Conservation (phyloP, 2,888 invertebrate species). For the Chouioia cunea region DNA sequence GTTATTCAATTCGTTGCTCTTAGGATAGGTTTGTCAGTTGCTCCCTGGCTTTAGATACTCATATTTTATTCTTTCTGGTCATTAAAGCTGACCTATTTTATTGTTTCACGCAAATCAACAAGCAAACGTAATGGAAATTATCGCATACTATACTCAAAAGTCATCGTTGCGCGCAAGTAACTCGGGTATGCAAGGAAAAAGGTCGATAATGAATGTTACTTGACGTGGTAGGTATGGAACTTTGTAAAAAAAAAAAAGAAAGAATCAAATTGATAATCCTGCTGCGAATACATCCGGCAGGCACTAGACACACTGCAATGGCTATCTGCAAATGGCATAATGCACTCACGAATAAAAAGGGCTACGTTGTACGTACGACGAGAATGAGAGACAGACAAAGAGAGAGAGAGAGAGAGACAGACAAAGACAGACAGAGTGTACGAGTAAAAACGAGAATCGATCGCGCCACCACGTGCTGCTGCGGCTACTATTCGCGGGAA, state of each 20-base stretch:
- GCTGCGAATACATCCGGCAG: too few species aligned
- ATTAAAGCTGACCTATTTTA: not conserved
- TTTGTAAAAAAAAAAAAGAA: too few species aligned
- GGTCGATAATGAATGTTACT: too few species aligned
- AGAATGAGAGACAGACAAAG: not conserved
- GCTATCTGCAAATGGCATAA: constrained; percentile 38
- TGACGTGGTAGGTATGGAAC: too few species aligned
- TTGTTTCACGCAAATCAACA: not conserved
- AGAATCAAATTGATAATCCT: too few species aligned
- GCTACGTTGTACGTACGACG: not conserved
- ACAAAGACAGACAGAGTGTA: not conserved
- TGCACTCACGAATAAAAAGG: constrained; percentile 33
- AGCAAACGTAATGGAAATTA: too few species aligned
- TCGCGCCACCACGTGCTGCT: too few species aligned
- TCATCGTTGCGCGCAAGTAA: too few species aligned
- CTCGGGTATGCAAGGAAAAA: too few species aligned
- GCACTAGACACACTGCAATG: too few species aligned
- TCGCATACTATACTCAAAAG: too few species aligned
- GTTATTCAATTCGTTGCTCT: not conserved
- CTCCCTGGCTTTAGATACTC: not conserved
- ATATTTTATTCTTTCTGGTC: not conserved
- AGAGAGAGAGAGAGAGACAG: not conserved
- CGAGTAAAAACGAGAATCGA: not conserved
- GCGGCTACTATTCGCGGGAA: not conserved
- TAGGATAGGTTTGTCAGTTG: too few species aligned